Conservation (phyloP, 2,888 invertebrate genomes). For the Yponomeuta plumbellus region DNA sequence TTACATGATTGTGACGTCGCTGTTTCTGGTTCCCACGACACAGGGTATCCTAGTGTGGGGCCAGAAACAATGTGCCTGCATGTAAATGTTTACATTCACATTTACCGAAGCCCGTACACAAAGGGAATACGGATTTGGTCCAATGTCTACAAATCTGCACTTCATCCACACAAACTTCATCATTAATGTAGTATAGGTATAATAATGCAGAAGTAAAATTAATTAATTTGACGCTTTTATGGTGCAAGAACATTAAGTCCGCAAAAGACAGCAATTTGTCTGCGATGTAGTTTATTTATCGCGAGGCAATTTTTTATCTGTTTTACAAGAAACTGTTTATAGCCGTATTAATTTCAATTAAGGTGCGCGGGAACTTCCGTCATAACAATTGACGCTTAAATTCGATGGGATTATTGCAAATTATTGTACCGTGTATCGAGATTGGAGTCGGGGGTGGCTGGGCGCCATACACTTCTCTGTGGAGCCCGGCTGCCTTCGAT, state of each 20-base stretch:
- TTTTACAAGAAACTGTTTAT: constrained; percentile 43
- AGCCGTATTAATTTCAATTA: constrained; percentile 43
- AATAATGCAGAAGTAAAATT: not conserved
- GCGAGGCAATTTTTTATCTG: constrained; percentile 29
- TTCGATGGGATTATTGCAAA: not conserved
- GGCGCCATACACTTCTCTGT: too few species aligned
- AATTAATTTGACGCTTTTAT: not conserved
- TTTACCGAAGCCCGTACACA: too few species aligned
- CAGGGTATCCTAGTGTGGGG: too few species aligned
- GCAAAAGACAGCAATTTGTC: not conserved
- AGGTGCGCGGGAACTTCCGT: constrained; percentile 6
- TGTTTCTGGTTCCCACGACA: too few species aligned
- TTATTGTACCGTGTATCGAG: not conserved
- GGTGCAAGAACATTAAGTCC: not conserved
- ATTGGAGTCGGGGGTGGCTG: too few species aligned
- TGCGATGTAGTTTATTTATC: not conserved
- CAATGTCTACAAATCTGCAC: too few species aligned
- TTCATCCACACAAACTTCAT: too few species aligned
- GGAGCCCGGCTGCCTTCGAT: too few species aligned
- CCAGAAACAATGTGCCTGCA: too few species aligned
- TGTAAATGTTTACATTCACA: too few species aligned
- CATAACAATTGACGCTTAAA: not conserved
- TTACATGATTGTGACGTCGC: too few species aligned
- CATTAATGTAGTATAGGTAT: not conserved
- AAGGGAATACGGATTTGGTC: too few species aligned